A percentile compares a stretch with the other conserved stretches of the same genome.
Conservation (phyloP, 2,888 invertebrate species). For the Pseudococcus jackbeardsleyi region DNA sequence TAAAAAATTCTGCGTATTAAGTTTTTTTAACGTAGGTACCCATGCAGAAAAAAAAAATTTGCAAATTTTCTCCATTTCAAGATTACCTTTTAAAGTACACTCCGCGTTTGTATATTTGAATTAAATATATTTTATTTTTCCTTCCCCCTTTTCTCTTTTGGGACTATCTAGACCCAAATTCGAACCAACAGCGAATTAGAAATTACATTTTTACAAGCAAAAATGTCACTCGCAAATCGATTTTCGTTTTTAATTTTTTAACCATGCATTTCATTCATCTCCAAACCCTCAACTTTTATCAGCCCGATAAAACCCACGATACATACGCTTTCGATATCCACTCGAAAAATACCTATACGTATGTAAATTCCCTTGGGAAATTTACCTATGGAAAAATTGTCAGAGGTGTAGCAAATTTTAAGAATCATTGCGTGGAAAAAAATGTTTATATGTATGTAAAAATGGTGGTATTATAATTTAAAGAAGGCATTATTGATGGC, state of each 20-base stretch:
- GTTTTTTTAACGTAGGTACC: too few relatives aligned
- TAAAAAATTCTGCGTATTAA: too few relatives aligned
- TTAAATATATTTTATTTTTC: too few relatives aligned
- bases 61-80: too few relatives aligned
- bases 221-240: not conserved
- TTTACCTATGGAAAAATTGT: slow-evolving; percentile 38
- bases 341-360: not conserved
- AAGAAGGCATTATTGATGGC: slow-evolving; percentile 61
- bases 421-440: slow-evolving; percentile 50
- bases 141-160: too few relatives aligned
- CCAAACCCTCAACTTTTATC: not conserved
- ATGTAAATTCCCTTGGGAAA: slow-evolving; percentile 16
- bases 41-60: too few relatives aligned
- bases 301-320: not conserved
- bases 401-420: slow-evolving; percentile 31
- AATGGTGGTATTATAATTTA: slow-evolving; percentile 62
- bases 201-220: not conserved
- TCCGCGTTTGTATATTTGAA: too few relatives aligned
- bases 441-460: slow-evolving; percentile 45
- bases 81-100: too few relatives aligned
- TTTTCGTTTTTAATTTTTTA: not conserved
- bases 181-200: not conserved
- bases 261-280: not conserved
- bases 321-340: not conserved
- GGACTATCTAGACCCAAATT: not conserved